Conservation (phyloP, 2,113 vertebrate genomes). For the Pyxicephalus adspersus region DNA sequence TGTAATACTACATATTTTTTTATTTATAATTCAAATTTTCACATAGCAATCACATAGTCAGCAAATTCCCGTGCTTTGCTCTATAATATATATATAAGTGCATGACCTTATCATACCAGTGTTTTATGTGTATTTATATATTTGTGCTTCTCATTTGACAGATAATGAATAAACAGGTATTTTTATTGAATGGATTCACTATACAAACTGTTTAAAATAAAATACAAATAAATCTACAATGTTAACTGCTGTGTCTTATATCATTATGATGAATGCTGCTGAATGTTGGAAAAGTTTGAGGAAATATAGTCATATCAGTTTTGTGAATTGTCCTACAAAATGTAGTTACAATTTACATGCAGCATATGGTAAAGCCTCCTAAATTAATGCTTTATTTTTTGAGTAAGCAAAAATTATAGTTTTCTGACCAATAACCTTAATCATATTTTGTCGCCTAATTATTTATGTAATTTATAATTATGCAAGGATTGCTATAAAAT, state of each 20-base stretch:
- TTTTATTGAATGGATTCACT: no score
- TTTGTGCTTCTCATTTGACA: no score
- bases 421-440: constrained; percentile 3
- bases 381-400: constrained; percentile 26
- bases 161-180: no score
- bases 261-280: not conserved
- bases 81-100: no score
- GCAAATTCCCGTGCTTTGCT: no score
- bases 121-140: no score
- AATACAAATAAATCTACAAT: not conserved
- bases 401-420: not conserved
- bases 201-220: no score
- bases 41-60: no score
- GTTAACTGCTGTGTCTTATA: not conserved
- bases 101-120: no score
- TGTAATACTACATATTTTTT: no score
- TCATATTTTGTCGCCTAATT: constrained; percentile 14
- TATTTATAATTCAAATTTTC: no score
- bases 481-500: no score
- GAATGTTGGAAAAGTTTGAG: not conserved
- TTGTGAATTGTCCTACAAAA: constrained; percentile 4
- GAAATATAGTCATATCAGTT: not conserved
- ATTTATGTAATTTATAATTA: constrained; percentile 3
- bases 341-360: constrained; percentile 9
- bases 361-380: not conserved